A percentile compares a stretch with the other conserved stretches of the same genome.
Conservation (phyloP, 2,113 vertebrate genomes). For the Heptranchias perlo region DNA sequence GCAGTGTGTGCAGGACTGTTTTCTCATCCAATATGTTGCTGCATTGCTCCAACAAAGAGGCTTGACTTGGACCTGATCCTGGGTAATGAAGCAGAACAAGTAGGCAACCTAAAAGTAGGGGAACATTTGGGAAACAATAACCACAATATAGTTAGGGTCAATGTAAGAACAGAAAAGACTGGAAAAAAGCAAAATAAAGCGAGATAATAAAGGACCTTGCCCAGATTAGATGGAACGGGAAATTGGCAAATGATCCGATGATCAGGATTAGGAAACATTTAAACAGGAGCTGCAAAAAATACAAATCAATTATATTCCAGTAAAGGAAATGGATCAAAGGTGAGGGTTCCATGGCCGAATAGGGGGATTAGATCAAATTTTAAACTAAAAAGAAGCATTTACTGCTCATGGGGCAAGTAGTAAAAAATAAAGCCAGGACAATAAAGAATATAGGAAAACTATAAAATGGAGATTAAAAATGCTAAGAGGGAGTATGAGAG, state of each 20-base stretch:
- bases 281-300: background rate
- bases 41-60: background rate
- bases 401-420: background rate
- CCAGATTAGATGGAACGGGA: background rate
- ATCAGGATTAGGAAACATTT: background rate
- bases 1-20: background rate
- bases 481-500: background rate
- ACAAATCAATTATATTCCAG: background rate
- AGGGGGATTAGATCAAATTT: background rate
- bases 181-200: background rate
- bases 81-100: background rate
- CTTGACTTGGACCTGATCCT: background rate
- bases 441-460: background rate
- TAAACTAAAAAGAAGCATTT: background rate
- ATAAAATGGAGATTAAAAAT: background rate
- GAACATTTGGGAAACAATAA: background rate
- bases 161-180: background rate
- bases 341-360: background rate
- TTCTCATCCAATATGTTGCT: background rate
- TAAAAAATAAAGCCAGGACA: background rate
- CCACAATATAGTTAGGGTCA: background rate
- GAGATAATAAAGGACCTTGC: background rate
- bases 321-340: background rate
- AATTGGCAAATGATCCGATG: background rate
- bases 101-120: background rate